Base-by-base conservation (phyloP, 2,797 vertebrate genomes). In the Anniella stebbinsi region DNA sequence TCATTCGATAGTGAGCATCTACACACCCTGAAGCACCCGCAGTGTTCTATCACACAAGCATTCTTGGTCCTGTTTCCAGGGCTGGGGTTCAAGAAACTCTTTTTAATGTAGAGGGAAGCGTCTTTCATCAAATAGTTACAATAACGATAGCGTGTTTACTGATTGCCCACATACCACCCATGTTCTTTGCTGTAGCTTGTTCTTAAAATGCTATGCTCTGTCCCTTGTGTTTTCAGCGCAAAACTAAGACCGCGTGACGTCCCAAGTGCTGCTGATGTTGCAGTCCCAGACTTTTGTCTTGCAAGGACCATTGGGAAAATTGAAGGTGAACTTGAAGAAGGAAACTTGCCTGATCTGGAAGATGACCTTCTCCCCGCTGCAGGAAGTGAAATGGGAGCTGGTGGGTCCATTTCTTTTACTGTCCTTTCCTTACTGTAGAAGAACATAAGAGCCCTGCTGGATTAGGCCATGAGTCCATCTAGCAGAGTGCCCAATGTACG, bases 271-370 rank as follows among this genome's bases (percentile, higher is more conserved):
- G 95, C 96, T 78, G 96, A 98, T 93, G 95, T 97, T 91, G 96
- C 97, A 72, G 85, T 97, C 89, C 93, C 92, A 73, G 97, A 97
- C n/a, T 97, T 96, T 92, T 98, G 98, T 87, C 96, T 98, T 96
- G 96, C 96, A 80, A 98, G 98, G 94, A 97, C 98, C 48, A 97
- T 98, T 89, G 97, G 92, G 57, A 97, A 93, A 93, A 97, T 97
- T 92, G 98, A 99, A 97, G 97, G 97, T 92, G 98, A 97, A 92
- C 96, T 98, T 92, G 97, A 97, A n/a, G 96, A 98, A 92, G 94
- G 95, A 41, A 87, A 63, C 82, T 73, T 93, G 73, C 93, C 95
- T 85, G 97, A 97, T 84, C 45, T 86, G 80, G 96, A 96, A 81
- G 98, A 98, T 77, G 97, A 98, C 81, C 54, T 97, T 93, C 95